These are phyloP conservation scores for Poicephalus gulielmi DNA, from an alignment of 2,113 vertebrate species.

Conservation along the genomic window DNA sequence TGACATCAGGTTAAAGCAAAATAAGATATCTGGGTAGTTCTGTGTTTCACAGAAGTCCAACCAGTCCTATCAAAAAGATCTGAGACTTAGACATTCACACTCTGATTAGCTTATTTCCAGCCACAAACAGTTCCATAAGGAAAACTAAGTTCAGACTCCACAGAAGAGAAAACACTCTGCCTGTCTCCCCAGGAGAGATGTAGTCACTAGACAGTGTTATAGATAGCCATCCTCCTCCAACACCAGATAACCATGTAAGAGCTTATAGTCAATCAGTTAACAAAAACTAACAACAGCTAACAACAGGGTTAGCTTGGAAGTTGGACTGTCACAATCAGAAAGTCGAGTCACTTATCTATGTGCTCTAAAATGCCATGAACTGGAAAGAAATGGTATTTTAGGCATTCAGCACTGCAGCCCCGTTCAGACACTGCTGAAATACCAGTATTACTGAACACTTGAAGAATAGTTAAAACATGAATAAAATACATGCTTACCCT, in stretches of 20 bases:
- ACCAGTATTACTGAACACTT: not conserved
- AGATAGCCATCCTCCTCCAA: not conserved
- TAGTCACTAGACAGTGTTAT: not conserved
- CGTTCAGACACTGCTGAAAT: not conserved
- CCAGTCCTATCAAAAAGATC: not conserved
- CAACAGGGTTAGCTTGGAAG: not conserved
- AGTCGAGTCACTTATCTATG: not conserved
- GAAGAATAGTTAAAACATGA: not conserved
- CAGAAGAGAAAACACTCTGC: rapidly evolving
- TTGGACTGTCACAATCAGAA: not conserved
- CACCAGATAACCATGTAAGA: not conserved
- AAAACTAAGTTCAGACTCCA: not conserved
- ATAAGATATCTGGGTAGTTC: not conserved
- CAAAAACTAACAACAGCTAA: not conserved
- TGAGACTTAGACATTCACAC: not conserved
- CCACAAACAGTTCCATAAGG: not conserved
- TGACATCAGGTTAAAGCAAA: not conserved
- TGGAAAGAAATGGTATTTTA: not conserved
- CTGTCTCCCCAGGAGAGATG: not conserved
- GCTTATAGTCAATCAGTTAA: not conserved
- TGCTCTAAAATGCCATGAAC: not conserved
- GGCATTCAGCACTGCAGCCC: not conserved
- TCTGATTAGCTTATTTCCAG: not conserved
- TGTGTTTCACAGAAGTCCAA: not conserved
- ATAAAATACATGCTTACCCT: not conserved